Base-by-base conservation (phyloP, 2,888 invertebrate genomes). In the Leucoma salicis region DNA sequence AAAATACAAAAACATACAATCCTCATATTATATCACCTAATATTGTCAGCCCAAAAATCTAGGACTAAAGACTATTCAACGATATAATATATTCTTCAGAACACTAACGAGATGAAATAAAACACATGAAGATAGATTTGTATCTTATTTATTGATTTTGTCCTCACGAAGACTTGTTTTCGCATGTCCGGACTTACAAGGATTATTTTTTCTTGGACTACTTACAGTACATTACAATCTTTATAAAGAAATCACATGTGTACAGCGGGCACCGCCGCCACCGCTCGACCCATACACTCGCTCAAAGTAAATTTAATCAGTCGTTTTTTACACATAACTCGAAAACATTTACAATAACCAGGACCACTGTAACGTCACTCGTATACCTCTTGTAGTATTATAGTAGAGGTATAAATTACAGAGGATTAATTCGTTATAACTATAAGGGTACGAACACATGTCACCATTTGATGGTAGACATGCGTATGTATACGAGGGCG, bases 241-340 rank as follows among this genome's bases (percentile, higher is more conserved):
- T 81, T 87, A 87, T 85, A 87, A 85, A 87, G 86, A 89, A 89
- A 89, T 89, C 88, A 89, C 88, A 89, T 82, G 78, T 77, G 72
- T 79, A 70, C 78, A 53, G 63, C 63, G 69, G 65, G 63, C 67
- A 67, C 70, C 73, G 70, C 64, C 69, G 71, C 66, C 66, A 66
- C 67, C 61, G 57, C 66, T 50, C 62, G 62, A 53, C 63, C 54
- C 63, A 53, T 46, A 62, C 61, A 62, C 63, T 57, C 64, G 63
- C 69, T 56, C 66, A 70, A 75, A 73, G 74, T 82, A 74, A 82
- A 75, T 75, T 77, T 83, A 84, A 78, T 84, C 84, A 84, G 84
- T 85, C 85, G 80, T 76, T 82, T 81, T 61, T 74, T 78, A 81
- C 76, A 77, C 70, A 79, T 71, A 74, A 77, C 70, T 74, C 71